Evolutionary conservation across 2,797 vertebrate species (phyloP).

Genomic region (Agapornis canus): DNA sequence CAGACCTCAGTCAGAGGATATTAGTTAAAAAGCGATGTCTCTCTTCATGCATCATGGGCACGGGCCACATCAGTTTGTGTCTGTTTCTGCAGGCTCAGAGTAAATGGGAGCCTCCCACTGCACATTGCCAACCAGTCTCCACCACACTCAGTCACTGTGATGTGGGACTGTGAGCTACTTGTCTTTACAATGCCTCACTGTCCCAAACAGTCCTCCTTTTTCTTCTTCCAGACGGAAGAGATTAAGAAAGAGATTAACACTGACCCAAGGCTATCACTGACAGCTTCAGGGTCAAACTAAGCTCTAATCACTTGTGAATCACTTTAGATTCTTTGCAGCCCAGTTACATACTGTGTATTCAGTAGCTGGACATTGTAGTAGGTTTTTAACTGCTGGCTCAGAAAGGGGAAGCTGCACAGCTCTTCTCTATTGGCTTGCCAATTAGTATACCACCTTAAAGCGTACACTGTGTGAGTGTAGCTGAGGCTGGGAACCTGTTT

Average conservation of each 20-base stretch:
- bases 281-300: neutral
- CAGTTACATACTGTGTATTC: neutral
- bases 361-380: neutral
- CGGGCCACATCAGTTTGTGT: rapidly evolving
- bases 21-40: neutral
- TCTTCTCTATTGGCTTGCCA: neutral
- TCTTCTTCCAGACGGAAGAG: neutral
- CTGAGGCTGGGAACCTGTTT: neutral
- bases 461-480: neutral
- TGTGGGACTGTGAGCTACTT: neutral
- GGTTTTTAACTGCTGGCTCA: neutral
- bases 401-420: neutral
- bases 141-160: neutral
- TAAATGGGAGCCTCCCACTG: neutral
- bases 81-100: neutral
- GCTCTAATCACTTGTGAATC: neutral
- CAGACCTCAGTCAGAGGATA: neutral
- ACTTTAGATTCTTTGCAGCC: neutral
- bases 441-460: neutral
- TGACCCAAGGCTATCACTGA: neutral
- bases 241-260: neutral
- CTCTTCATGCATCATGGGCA: neutral
- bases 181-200: neutral
- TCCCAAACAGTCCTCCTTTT: neutral
- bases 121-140: neutral